Base-by-base conservation (phyloP, 2,797 vertebrate species). In the Manis crassicaudata region DNA sequence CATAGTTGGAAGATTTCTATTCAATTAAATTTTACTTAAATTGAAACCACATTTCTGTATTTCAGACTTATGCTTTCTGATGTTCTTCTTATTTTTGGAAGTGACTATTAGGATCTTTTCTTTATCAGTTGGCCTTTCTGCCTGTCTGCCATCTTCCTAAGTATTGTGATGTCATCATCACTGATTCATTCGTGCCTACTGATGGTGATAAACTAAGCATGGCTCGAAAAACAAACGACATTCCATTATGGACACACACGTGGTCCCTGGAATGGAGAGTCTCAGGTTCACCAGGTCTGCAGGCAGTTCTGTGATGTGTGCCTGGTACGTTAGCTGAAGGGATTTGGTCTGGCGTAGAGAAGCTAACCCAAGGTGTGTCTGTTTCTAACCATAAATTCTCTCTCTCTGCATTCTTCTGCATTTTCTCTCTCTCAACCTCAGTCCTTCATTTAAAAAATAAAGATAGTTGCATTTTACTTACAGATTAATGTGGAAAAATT, bases 401-500 rank as follows among this genome's bases (percentile, higher is more conserved):
- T 92, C 12, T 2, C 35, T 73, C 20, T 18, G 1, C 6, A 9
- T 67, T 92, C 54, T 56, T n/a, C 35, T 43, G 65, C 27, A 23
- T 52, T 94, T 54, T 82, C 10, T 92, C 27, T 82, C 20, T 6
- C 8, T 93, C 60, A n/a, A 23, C 32, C 27, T 72, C 43, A 43
- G 11, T 40, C n/a, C 56, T 94, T 94, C 80, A 54, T 58, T 95
- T 60, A 75, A 95, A 92, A 88, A 68, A 68, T 72, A 67, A 81
- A 77, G 9, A 56, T 4, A 81, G 9, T 0, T 35, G 12, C 5
- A n/a, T 88, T 95, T 96, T 83, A 37, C 43, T 60, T 67, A n/a
- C 25, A 75, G 58, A 68, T 27, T n/a, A 35, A 52, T 83, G 40
- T 76, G 27, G 65, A 63, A 92, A 88, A 92, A n/a, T 80, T 40